Evolutionary conservation across 2,888 invertebrate species (phyloP), one percentile per base, ranked within the genome.

Genomic region (Clanis bilineata): DNA sequence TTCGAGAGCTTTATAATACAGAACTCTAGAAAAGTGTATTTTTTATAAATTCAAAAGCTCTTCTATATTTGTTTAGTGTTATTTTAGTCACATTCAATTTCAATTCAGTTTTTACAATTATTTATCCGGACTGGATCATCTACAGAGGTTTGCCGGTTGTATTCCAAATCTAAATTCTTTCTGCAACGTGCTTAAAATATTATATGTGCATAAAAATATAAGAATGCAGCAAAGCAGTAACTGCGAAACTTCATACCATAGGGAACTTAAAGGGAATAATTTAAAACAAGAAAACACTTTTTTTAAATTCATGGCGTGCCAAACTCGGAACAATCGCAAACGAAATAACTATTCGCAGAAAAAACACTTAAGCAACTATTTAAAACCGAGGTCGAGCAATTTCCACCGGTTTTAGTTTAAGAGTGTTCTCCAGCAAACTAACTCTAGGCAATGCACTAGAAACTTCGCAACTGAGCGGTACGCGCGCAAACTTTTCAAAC

Each of bases 341-440:
- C 44, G 25, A 57, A 51, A 47, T 36, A 44, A 57, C 12, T 32
- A 32, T 44, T 32, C 9, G 25, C 28, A 60, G 39, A 60, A 62
- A 67, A 64, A 64, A 62, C 51, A 67, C 59, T 59, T 55, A 62
- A 58, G 60, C 67, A 73, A 74, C 69, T 73, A 75, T 73, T 51
- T 73, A 79, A 76, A 79, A 72, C 69, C 68, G 65, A 72, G 68
- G 79, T 80, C 76, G 73, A 67, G 74, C 72, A 76, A 77, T 83
- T 83, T 80, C 77, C 78, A 73, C 78, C 73, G 70, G 80, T 80
- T 81, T 61, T 81, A 80, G 80, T 82, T 79, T 70, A 71, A 76
- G 77, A 79, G 82, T 79, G 71, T 74, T 69, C 71, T 69, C 72
- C 70, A 67, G 70, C 72, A 67, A 77, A 79, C 80, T 76, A 51